phyloP scores from a whole-genome alignment of 2,888 invertebrate species.

The Neoascia interrupta region DNA sequence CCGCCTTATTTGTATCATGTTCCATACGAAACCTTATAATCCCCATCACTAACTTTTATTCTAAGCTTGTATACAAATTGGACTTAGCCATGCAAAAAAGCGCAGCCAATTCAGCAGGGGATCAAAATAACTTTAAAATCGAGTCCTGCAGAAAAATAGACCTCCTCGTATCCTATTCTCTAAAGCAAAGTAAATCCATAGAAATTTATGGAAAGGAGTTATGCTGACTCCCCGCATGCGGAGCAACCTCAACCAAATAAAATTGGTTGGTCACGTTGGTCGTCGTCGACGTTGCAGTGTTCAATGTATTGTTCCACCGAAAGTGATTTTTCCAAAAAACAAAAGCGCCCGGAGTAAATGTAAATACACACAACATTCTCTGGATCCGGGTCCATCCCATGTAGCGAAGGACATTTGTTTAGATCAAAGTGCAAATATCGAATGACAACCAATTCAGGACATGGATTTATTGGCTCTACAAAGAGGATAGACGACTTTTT shows the following conservation, averaged over 20 bases:
- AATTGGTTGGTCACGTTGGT: constrained; percentile 45
- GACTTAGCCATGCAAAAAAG: too few relatives aligned
- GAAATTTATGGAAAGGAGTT: constrained; percentile 69
- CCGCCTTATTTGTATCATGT: too few relatives aligned
- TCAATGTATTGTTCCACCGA: neutral
- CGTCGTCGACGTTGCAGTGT: neutral
- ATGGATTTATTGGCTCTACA: constrained; percentile 65
- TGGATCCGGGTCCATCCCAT: constrained; percentile 18
- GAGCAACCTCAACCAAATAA: constrained; percentile 49
- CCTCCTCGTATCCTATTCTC: too few relatives aligned
- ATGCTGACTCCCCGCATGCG: constrained; percentile 64
- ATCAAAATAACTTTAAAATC: too few relatives aligned
- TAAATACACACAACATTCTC: too few relatives aligned
- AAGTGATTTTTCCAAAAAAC: constrained; percentile 32
- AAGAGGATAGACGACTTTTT: neutral
- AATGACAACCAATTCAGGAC: constrained; percentile 60
- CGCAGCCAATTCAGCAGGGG: too few relatives aligned
- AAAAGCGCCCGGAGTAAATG: too few relatives aligned
- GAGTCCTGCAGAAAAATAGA: too few relatives aligned
- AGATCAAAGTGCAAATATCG: constrained; percentile 69
- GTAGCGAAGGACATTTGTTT: constrained; percentile 66
- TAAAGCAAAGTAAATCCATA: constrained; percentile 65
- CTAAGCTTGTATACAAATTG: too few relatives aligned
- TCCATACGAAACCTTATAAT: too few relatives aligned
- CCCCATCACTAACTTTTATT: too few relatives aligned